Evolutionary conservation across 1,140 invertebrate species (phyloP).

Genomic region (Gryon sp.): DNA sequence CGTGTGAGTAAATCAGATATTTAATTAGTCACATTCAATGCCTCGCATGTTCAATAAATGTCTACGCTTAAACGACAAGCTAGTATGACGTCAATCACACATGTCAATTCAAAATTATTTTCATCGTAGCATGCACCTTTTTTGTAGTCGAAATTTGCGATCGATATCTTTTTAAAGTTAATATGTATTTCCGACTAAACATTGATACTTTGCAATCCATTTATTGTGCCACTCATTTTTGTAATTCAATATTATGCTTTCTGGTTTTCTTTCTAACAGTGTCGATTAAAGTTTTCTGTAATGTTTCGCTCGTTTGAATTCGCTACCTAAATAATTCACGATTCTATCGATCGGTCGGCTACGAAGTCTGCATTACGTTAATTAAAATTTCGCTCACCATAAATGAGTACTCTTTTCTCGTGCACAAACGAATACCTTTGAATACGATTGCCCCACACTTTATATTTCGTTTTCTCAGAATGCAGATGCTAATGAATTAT

Average conservation of each 20-base stretch:
- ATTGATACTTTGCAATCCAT: background rate
- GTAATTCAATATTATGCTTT: conserved; percentile 49
- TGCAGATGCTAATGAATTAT: conserved; percentile 50
- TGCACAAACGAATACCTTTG: conserved; percentile 38
- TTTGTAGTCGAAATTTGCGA: background rate
- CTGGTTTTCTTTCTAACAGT: conserved; percentile 34
- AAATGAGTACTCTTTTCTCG: conserved; percentile 47
- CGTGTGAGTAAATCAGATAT: conserved; percentile 3
- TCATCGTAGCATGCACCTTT: conserved; percentile 12
- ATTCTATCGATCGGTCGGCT: conserved; percentile 53
- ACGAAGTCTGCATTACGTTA: conserved; percentile 56
- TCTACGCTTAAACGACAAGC: conserved; percentile 13
- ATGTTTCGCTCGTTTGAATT: conserved; percentile 59
- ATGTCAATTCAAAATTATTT: conserved; percentile 39
- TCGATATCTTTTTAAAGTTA: conserved; percentile 25
- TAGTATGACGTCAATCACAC: conserved; percentile 27
- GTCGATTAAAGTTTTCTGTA: conserved; percentile 51
- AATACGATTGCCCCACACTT: conserved; percentile 39
- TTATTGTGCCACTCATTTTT: conserved; percentile 27
- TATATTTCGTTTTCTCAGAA: conserved; percentile 46
- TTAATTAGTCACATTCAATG: conserved; percentile 33
- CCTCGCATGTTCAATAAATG: conserved; percentile 24
- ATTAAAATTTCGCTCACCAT: conserved; percentile 60
- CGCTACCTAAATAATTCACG: conserved; percentile 57
- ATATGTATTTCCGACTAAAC: conserved; percentile 28